phyloP scores from a whole-genome alignment of 1,140 invertebrate genomes.

The Drosophila nannoptera region DNA sequence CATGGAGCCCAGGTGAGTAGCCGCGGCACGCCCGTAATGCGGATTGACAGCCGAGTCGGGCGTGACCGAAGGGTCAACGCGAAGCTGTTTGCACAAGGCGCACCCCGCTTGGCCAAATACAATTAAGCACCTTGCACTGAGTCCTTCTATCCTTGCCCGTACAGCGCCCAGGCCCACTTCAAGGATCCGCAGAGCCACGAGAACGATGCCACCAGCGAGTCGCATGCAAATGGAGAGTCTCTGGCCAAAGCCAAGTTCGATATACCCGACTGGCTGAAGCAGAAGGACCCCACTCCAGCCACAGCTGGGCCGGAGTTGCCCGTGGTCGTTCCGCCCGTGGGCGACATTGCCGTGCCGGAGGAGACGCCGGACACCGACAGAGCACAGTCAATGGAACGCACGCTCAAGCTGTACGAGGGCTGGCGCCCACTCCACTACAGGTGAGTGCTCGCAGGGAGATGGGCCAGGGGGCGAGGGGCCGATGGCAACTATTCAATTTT shows the following conservation, averaged over 20 bases:
- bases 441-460: slow-evolving; percentile 45
- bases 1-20: slow-evolving; percentile 57
- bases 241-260: slow-evolving; percentile 40
- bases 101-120: slow-evolving; percentile 18
- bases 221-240: slow-evolving; percentile 35
- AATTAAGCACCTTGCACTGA: slow-evolving; percentile 43
- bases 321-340: slow-evolving; percentile 43
- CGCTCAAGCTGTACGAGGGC: slow-evolving; percentile 66
- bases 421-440: slow-evolving; percentile 73
- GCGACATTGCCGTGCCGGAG: slow-evolving; percentile 56
- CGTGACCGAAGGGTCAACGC: slow-evolving; percentile 60
- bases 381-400: slow-evolving; percentile 47
- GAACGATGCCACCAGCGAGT: slow-evolving; percentile 12
- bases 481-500: slow-evolving; percentile 18
- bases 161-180: slow-evolving; percentile 35
- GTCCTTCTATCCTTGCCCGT: neutral
- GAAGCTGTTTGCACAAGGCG: slow-evolving; percentile 24
- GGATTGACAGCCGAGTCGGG: slow-evolving; percentile 58
- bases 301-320: slow-evolving; percentile 11
- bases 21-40: slow-evolving; percentile 35
- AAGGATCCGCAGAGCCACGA: slow-evolving; percentile 32
- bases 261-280: slow-evolving; percentile 54
- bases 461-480: neutral
- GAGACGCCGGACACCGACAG: slow-evolving; percentile 36
- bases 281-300: slow-evolving; percentile 30